phyloP scores from a whole-genome alignment of 2,888 invertebrate genomes.

The Ellobium chinense region DNA sequence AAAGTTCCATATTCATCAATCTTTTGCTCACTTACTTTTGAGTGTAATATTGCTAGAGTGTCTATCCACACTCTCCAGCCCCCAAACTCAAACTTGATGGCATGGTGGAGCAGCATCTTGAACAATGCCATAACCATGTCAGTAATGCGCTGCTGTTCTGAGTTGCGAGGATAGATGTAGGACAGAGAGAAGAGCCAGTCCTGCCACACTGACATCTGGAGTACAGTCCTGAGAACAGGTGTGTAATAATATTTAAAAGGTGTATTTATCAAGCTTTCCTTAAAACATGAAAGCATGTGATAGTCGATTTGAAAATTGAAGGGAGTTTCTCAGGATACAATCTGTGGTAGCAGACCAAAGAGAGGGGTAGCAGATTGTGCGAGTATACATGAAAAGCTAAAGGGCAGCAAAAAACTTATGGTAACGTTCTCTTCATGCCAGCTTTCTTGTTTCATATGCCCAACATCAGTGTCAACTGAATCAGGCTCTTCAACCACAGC shows the following conservation, averaged over 20 bases:
- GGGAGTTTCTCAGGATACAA: not conserved
- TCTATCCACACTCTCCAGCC: slow-evolving; percentile 99
- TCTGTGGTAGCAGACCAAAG: too few species aligned
- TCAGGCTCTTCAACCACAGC: too few species aligned
- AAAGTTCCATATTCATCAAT: too few species aligned
- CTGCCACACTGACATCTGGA: slow-evolving; percentile 99
- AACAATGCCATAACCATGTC: slow-evolving; percentile 99
- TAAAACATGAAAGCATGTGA: not conserved
- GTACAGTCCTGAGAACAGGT: slow-evolving; percentile 85
- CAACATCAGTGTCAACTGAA: too few species aligned
- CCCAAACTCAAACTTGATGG: slow-evolving; percentile 99
- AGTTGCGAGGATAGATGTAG: slow-evolving; percentile 96
- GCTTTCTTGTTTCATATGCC: too few species aligned
- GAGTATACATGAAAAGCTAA: too few species aligned
- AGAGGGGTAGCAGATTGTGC: too few species aligned
- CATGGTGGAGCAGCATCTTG: slow-evolving; percentile 98
- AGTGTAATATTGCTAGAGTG: slow-evolving; percentile 98
- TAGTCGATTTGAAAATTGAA: not conserved
- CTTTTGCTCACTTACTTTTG: slow-evolving; percentile 90
- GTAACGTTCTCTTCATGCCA: too few species aligned
- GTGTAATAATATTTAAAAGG: too few species aligned
- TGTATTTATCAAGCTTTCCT: too few species aligned
- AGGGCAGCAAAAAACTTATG: too few species aligned
- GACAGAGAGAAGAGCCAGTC: slow-evolving; percentile 98
- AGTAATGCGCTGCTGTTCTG: slow-evolving; percentile 96